Base-by-base conservation (phyloP, 1,140 invertebrate species). In the Procambarus clarkii region DNA sequence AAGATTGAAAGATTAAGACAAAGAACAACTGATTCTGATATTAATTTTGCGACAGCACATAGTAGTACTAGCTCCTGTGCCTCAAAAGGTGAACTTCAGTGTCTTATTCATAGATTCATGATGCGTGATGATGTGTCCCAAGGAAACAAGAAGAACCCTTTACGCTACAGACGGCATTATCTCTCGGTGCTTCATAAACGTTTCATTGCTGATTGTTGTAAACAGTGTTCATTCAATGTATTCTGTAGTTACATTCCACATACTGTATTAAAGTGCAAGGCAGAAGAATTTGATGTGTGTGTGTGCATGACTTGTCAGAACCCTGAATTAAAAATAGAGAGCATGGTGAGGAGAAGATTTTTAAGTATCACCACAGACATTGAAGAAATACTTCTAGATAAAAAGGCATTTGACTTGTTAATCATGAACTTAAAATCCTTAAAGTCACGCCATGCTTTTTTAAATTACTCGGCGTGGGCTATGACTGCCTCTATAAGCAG, bases 141-240 rank as follows among this genome's bases (percentile, higher is more conserved):
- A 71, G 8, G 15, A 34, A 50, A 15, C 24, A 45, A 45, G 5
- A 69, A 84, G 34, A 69, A 18, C 8, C 34, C 50, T 21, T 5
- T 80, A 13, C n/a, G 86, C 5, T 58, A 69, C 15, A n/a, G 48
- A 34, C 86, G 80, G 11, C 86, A 88, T 54, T 88, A 64, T 58
- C 86, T 88, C 21, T 48, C 58, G 15, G 54, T 88, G 58, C 78
- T 88, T 34, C 86, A 88, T 76, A 88, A 88, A 48, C 54, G 86
- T 7, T 88, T 88, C 86, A 79, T 88, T 5, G 86, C 86, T 5
- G 77, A 88, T 44, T 81, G 86, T 78, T 88, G 77, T 46, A 58
- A 81, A 50, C 21, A 8, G 0, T 88, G 86, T 60, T 80, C 86
- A 2, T 71, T 88, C 48, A 45, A 88, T 45, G 81, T 58, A 45